A percentile compares a stretch with the other conserved stretches of the same genome.
Evolutionary conservation across 2,113 vertebrate species (phyloP).

Genomic region (Pyrgilauda ruficollis): DNA sequence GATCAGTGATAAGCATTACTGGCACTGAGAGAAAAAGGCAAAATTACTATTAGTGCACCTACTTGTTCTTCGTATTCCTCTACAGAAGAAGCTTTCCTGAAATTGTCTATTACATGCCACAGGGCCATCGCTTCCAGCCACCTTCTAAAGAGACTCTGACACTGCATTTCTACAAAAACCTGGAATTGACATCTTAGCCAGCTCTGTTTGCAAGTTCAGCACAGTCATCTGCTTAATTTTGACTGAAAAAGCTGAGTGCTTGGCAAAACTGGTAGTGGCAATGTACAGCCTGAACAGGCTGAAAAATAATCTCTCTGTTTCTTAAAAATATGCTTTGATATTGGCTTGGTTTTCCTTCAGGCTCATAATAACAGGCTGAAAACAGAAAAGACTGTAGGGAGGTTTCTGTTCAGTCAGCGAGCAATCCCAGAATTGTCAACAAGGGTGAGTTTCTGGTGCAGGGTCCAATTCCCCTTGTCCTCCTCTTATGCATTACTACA

Average conservation of each 20-base stretch:
- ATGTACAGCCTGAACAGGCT: neutral
- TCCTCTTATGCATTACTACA: neutral
- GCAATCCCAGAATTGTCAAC: neutral
- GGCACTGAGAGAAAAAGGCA: neutral
- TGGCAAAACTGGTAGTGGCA: neutral
- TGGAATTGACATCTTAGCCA: rapidly evolving
- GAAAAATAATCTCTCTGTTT: neutral
- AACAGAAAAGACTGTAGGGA: neutral
- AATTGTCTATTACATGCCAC: neutral
- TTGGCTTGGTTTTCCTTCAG: neutral
- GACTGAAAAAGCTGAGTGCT: neutral
- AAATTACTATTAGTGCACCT: neutral
- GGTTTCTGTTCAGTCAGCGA: neutral
- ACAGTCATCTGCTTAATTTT: neutral
- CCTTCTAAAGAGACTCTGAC: neutral
- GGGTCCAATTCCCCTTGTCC: neutral
- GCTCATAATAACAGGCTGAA: neutral
- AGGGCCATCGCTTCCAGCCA: neutral
- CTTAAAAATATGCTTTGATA: neutral
- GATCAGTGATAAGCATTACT: neutral
- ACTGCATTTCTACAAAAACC: neutral
- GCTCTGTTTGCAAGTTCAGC: neutral
- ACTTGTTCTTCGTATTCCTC: neutral
- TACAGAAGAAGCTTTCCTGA: neutral
- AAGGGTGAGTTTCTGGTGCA: neutral